Evolutionary conservation across 2,888 invertebrate species (phyloP).

Genomic region (Apodemia mormo): DNA sequence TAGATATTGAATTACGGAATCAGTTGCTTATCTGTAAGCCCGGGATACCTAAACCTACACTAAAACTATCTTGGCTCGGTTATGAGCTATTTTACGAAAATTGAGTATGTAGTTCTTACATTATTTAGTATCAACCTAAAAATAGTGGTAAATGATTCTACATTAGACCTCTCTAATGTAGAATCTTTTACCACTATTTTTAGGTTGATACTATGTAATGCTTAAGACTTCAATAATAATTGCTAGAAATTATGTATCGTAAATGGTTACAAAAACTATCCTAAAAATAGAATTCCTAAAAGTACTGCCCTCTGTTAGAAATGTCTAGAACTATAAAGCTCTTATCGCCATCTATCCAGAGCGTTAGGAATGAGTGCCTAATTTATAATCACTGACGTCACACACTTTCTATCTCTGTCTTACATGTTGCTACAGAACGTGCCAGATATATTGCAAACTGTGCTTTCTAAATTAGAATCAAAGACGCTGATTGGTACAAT

Average conservation of each 20-base stretch:
- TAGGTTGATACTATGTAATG: neutral
- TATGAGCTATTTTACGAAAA: no score
- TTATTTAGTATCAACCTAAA: neutral
- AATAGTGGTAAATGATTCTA: neutral
- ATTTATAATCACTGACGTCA: constrained; percentile 25
- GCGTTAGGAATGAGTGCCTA: constrained; percentile 15
- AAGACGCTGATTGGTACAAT: constrained; percentile 67
- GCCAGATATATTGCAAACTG: constrained; percentile 57
- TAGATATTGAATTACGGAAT: neutral
- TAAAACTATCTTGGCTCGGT: no score
- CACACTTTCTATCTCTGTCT: constrained; percentile 51
- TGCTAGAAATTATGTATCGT: no score
- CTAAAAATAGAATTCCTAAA: neutral
- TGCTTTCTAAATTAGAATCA: constrained; percentile 58
- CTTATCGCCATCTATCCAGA: constrained; percentile 61
- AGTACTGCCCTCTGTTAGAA: constrained; percentile 53
- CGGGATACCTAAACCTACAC: neutral
- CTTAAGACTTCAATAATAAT: no score
- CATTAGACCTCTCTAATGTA: neutral
- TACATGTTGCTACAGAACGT: constrained; percentile 58
- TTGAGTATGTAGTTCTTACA: neutral
- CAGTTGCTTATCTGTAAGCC: neutral
- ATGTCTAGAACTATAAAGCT: constrained; percentile 50
- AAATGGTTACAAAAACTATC: neutral
- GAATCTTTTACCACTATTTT: neutral